Evolutionary conservation across 2,113 vertebrate genomes (phyloP).

Genomic region (Urocolius indicus): DNA sequence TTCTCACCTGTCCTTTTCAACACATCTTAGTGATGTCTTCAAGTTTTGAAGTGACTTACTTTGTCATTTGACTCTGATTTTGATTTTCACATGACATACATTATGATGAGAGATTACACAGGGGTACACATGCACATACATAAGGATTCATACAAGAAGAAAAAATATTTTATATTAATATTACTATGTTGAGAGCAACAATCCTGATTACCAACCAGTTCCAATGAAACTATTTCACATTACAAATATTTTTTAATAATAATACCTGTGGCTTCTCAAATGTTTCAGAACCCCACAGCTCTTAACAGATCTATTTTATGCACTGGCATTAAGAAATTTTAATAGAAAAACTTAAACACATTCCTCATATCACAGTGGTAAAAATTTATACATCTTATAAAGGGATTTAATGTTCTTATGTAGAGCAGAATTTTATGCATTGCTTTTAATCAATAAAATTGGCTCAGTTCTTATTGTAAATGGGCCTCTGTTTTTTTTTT

Average conservation of each 20-base stretch:
- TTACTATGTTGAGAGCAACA: background rate
- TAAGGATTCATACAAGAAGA: background rate
- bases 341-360: background rate
- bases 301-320: constrained; percentile 51
- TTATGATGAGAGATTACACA: background rate
- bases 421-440: constrained; percentile 49
- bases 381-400: constrained; percentile 48
- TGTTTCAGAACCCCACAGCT: background rate
- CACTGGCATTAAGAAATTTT: constrained; percentile 33
- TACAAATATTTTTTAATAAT: background rate
- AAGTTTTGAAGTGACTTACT: background rate
- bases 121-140: background rate
- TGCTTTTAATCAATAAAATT: constrained; percentile 75
- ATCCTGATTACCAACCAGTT: background rate
- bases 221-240: background rate
- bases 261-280: constrained; percentile 18
- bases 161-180: background rate
- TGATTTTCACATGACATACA: background rate
- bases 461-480: constrained; percentile 72
- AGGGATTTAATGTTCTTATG: constrained; percentile 57
- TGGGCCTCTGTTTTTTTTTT: background rate
- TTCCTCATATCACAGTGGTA: constrained; percentile 15
- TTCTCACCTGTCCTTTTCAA: background rate
- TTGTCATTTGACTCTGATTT: background rate
- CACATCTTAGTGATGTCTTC: background rate